Evolutionary conservation across 2,797 vertebrate genomes (phyloP).

Genomic region (Astyanax mexicanus): DNA sequence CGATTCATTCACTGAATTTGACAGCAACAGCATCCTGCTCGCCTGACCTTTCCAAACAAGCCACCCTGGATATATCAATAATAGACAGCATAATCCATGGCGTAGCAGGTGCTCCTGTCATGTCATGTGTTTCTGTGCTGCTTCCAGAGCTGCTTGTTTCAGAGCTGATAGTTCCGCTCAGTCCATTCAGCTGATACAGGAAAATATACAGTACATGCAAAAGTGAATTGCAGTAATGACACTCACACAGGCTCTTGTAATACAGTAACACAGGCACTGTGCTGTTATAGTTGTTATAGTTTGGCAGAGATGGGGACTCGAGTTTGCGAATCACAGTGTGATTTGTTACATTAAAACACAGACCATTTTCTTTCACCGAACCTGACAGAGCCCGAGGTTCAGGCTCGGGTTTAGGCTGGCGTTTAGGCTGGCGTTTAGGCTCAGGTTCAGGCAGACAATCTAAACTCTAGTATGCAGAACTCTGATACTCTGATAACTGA

Average conservation of each 20-base stretch:
- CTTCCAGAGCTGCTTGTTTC: background rate
- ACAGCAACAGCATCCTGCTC: constrained; percentile 8
- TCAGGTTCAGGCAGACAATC: too few relatives aligned
- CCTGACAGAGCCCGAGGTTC: too few relatives aligned
- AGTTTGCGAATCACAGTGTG: too few relatives aligned
- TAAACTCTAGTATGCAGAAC: too few relatives aligned
- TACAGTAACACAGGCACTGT: too few relatives aligned
- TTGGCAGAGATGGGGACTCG: too few relatives aligned
- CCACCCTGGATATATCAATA: background rate
- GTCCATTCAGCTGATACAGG: background rate
- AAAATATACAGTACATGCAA: background rate
- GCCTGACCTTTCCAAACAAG: constrained; percentile 29
- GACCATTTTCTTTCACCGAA: too few relatives aligned
- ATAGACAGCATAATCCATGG: constrained; percentile 14
- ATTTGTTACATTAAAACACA: too few relatives aligned
- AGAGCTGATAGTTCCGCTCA: background rate
- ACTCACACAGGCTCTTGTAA: background rate
- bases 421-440: too few relatives aligned
- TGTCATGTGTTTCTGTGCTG: background rate
- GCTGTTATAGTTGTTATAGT: background rate
- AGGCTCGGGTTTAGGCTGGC: too few relatives aligned
- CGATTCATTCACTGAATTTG: constrained; percentile 11
- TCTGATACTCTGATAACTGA: too few relatives aligned
- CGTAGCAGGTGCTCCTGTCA: background rate
- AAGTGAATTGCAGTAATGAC: background rate